Evolutionary conservation across 1,140 invertebrate genomes (phyloP), one percentile per base, ranked within the genome.

Genomic region (Pseudomyrmex flavicornis): DNA sequence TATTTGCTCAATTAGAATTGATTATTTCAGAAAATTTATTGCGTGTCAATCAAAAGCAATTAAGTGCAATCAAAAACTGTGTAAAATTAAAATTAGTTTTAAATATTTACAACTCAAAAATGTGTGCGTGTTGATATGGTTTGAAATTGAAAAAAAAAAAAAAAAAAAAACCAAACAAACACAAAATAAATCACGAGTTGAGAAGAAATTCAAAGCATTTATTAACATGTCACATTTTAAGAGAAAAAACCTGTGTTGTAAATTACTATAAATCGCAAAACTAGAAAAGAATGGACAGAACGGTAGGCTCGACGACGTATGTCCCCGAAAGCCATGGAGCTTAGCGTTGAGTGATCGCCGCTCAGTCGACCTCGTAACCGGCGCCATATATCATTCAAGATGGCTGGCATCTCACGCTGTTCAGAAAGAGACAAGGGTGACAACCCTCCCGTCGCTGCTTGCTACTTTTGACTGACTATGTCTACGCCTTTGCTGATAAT

Each of bases 341-440:
- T 89, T 80, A 89, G 82, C 88, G 87, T 89, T 95, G 94, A 95
- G 93, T 94, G 94, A 94, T 94, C 94, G 93, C 93, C 93, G 94
- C 92, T 91, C 89, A 91, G 93, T 93, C 93, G 92, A 93, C 93
- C 93, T 93, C 91, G 91, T 94, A 94, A 94, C 94, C 93, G 93
- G 92, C 92, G 93, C 94, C 93, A 95, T 95, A 94, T 93, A 94
- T 95, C 94, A 95, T 95, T 94, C 94, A 94, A 94, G 92, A 95
- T 94, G 94, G 94, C 94, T 94, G 93, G 91, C 89, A 89, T 91
- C 89, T 90, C 89, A 91, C 88, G 90, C 91, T 88, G 85, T 80
- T 90, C 79, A 79, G 89, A 87, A 87, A 92, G 87, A 91, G 90
- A 91, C 90, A 91, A 91, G 91, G 89, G 90, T 93, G 91, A 93